phyloP scores from a whole-genome alignment of 1,140 invertebrate genomes.

The Brachystomella parvula region DNA sequence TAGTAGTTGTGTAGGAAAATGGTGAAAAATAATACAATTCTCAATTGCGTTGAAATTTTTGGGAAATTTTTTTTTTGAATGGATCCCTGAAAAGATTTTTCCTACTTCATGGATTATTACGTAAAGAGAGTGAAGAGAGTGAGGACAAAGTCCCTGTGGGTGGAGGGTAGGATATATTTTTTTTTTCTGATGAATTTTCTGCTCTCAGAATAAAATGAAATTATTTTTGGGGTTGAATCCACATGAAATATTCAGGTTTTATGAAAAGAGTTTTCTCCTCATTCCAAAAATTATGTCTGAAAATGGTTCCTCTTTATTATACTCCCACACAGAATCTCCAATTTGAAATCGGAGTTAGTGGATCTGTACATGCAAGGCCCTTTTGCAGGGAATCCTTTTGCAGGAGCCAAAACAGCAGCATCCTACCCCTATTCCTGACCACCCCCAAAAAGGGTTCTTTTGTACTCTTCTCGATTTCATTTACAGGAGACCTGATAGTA shows the following conservation, averaged over 20 bases:
- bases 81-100: neutral
- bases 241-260: conserved; percentile 28
- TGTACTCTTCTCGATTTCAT: no score
- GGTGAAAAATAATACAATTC: no score
- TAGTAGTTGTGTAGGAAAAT: no score
- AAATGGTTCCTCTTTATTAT: neutral
- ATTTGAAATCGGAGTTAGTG: neutral
- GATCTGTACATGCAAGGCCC: neutral
- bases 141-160: no score
- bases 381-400: neutral
- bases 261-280: conserved; percentile 1
- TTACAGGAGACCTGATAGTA: no score
- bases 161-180: no score
- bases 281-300: neutral
- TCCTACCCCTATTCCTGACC: neutral
- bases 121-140: no score
- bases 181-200: neutral
- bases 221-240: conserved; percentile 34
- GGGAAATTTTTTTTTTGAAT: neutral
- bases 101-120: neutral
- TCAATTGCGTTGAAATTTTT: neutral
- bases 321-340: conserved; percentile 3
- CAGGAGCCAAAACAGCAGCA: neutral
- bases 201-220: neutral
- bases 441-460: neutral